Base-by-base conservation (phyloP, 2,888 invertebrate species). In the Sialis lutaria region DNA sequence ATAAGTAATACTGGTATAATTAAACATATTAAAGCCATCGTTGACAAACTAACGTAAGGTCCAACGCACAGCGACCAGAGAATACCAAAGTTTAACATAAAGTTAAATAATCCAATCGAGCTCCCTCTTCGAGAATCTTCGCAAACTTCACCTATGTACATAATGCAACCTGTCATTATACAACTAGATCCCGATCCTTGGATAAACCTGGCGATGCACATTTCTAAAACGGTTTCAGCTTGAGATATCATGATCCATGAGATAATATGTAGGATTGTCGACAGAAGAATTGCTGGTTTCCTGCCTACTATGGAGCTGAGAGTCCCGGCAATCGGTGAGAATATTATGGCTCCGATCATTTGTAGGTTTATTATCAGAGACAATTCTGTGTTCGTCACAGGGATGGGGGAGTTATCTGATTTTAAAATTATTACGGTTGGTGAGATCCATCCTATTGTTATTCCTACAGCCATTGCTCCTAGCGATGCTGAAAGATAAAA, bases 301-400 rank as follows among this genome's bases (percentile, higher is more conserved):
- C 77, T 67, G 31, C 77, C 77, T 51, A 72, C 68, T 52, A 67
- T 64, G 57, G 77, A 75, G 49, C 76, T 75, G 51, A 73, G 62
- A 57, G 75, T 69, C 12, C 75, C 77, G 13, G 75, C 69, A 12
- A 74, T 65, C n/a, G 74, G 60, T 30, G 72, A 73, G 42, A 74
- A 75, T 41, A 74, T 61, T n/a, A 73, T 70, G 1, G 73, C 74
- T 53, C 75, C 76, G 45, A 76, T 63, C 53, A 75, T 71, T 65
- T 73, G 73, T 55, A 77, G 67, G 44, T 75, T 74, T 4, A 70
- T 71, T 57, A 72, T 70, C 72, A 71, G 71, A 60, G 72, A 70
- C 55, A 67, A 65, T 52, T 71, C 61, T 50, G 64, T 65, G 9
- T 56, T 31, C 10, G 65, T 57, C 45, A 69, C 66, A 45, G 62